phyloP scores from a whole-genome alignment of 2,797 vertebrate species.

The Buphagus erythrorhynchus region DNA sequence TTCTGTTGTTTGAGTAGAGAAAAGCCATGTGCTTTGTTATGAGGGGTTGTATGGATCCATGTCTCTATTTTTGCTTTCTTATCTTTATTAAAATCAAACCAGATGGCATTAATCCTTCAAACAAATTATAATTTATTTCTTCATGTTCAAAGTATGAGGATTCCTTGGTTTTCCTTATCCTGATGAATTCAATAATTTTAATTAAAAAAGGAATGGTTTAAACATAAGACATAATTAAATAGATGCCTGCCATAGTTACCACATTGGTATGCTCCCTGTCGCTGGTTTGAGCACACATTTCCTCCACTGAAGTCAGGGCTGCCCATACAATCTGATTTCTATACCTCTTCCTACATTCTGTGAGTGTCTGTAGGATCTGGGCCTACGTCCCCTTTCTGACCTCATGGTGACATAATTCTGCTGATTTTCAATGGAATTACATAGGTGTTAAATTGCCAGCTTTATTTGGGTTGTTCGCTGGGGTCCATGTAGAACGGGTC shows the following conservation, averaged over 20 bases:
- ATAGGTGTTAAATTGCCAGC: neutral
- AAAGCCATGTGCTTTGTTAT: constrained; percentile 37
- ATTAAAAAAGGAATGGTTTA: constrained; percentile 73
- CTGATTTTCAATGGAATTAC: constrained; percentile 52
- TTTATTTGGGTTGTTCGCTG: constrained; percentile 13
- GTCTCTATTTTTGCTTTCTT: constrained; percentile 68
- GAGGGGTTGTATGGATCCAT: constrained; percentile 41
- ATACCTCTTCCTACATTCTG: constrained; percentile 34
- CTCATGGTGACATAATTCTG: constrained; percentile 33
- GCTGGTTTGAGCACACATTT: constrained; percentile 16
- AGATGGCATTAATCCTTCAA: constrained; percentile 64
- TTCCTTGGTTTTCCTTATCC: constrained; percentile 59
- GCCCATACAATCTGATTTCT: constrained; percentile 50
- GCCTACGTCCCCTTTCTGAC: constrained; percentile 27
- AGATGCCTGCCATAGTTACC: constrained; percentile 59
- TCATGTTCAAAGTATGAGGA: constrained; percentile 59
- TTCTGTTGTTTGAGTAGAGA: constrained; percentile 55
- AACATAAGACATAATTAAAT: constrained; percentile 63
- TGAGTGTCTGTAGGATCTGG: constrained; percentile 25
- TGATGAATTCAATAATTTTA: constrained; percentile 76
- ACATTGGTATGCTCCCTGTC: constrained; percentile 10
- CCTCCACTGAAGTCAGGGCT: neutral
- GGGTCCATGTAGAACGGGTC: neutral
- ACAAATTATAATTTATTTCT: constrained; percentile 76
- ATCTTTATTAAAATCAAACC: constrained; percentile 79